Conservation (phyloP, 30 jellyfish, hydroid and myxozoan genomes). For the Pelagia noctiluca region DNA sequence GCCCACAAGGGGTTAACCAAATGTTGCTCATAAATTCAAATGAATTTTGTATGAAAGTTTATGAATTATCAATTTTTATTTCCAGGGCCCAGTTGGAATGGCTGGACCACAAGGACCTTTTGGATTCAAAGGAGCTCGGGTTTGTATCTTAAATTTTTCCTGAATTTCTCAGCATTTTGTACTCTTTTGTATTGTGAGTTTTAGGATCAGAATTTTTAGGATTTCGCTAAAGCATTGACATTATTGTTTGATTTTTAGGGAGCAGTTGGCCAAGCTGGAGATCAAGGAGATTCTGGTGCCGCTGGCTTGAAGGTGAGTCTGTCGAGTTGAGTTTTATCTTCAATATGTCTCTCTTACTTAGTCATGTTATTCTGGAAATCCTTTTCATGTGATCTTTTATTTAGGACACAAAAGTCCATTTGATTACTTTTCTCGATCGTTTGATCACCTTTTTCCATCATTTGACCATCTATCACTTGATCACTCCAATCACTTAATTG, state of each 20-base stretch:
- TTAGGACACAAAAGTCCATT: too few species aligned
- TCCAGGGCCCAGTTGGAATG: slow-evolving; percentile 86
- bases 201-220: not conserved
- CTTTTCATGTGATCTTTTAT: too few species aligned
- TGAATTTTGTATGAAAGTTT: too few species aligned
- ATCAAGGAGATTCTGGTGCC: slow-evolving; percentile 85
- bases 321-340: not conserved
- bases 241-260: slow-evolving; percentile 46
- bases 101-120: slow-evolving; percentile 97
- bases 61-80: not conserved
- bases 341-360: too few species aligned
- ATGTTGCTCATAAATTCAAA: too few species aligned
- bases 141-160: slow-evolving; percentile 10
- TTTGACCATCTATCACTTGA: too few species aligned
- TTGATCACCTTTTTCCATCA: too few species aligned
- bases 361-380: too few species aligned
- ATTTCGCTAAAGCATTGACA: not conserved
- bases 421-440: too few species aligned
- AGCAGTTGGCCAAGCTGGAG: slow-evolving; percentile 86
- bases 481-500: too few species aligned
- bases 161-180: too few species aligned
- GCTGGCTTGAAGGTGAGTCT: slow-evolving; percentile 77
- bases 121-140: slow-evolving; percentile 88
- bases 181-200: not conserved
- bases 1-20: too few species aligned